Percentiles rank a stretch among this genome's conserved stretches.
Conservation (phyloP, 1,140 invertebrate genomes). For the Triops cancriformis region DNA sequence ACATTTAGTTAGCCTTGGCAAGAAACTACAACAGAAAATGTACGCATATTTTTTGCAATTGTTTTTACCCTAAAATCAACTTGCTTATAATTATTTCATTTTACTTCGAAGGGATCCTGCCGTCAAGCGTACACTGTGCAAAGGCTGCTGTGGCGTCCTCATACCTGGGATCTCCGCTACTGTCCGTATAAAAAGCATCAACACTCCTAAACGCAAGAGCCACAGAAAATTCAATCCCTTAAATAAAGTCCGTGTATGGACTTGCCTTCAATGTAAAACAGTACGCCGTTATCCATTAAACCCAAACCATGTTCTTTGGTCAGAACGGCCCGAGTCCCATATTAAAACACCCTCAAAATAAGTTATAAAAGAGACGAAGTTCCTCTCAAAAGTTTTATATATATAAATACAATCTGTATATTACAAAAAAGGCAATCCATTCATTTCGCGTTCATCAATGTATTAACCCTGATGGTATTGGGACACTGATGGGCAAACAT, state of each 20-base stretch:
- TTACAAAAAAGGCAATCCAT: neutral
- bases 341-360: neutral
- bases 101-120: constrained; percentile 10
- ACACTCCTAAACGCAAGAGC: neutral
- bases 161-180: neutral
- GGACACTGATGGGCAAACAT: constrained; percentile 1
- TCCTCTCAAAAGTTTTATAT: neutral
- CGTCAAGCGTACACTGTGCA: constrained; percentile 10
- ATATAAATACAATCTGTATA: neutral
- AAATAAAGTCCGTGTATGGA: neutral
- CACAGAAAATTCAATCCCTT: neutral
- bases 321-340: neutral
- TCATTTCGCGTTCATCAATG: neutral
- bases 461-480: neutral
- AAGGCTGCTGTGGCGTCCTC: constrained; percentile 7
- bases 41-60: too few relatives aligned
- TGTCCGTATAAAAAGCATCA: neutral
- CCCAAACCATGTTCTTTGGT: neutral
- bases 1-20: constrained; percentile 16
- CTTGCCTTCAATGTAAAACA: neutral
- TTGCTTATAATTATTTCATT: neutral
- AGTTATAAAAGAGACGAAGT: neutral
- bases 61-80: neutral
- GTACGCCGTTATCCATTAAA: neutral
- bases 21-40: constrained; percentile 21